These are phyloP conservation scores for Symphodus melops DNA, from an alignment of 2,113 vertebrate species.

Conservation along the genomic window DNA sequence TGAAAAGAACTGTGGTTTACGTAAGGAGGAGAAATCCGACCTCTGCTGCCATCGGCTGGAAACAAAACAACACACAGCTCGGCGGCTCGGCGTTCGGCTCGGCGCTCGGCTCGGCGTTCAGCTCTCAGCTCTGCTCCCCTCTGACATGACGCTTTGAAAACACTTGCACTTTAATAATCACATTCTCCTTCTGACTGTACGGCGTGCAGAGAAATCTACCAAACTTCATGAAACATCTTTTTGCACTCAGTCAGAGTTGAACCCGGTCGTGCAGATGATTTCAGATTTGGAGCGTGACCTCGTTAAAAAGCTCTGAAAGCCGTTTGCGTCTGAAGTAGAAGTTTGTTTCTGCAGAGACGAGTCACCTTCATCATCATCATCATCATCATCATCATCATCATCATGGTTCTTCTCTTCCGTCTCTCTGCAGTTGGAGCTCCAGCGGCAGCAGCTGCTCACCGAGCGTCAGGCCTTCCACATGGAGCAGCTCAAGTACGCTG, in stretches of 20 bases:
- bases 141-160: neutral
- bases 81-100: too few species aligned
- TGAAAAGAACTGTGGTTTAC: conserved; percentile 69
- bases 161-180: too few species aligned
- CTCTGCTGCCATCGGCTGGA: conserved; percentile 33
- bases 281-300: neutral
- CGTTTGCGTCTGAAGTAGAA: neutral
- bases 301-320: neutral
- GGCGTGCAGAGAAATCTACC: too few species aligned
- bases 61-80: too few species aligned
- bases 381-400: too few species aligned
- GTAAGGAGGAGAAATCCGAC: conserved; percentile 47
- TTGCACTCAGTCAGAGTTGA: neutral
- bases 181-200: too few species aligned
- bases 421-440: conserved; percentile 89
- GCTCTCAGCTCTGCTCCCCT: neutral
- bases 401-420: too few species aligned
- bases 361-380: too few species aligned
- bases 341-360: neutral
- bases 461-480: conserved; percentile 99
- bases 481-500: conserved; percentile 98
- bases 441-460: conserved; percentile 95
- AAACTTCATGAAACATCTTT: too few species aligned
- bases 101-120: neutral
- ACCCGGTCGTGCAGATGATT: neutral